Percentiles rank a stretch among this genome's conserved stretches.
These are phyloP conservation scores for Zelleria hepariella DNA, from an alignment of 2,888 invertebrate species.

Conservation along the genomic window DNA sequence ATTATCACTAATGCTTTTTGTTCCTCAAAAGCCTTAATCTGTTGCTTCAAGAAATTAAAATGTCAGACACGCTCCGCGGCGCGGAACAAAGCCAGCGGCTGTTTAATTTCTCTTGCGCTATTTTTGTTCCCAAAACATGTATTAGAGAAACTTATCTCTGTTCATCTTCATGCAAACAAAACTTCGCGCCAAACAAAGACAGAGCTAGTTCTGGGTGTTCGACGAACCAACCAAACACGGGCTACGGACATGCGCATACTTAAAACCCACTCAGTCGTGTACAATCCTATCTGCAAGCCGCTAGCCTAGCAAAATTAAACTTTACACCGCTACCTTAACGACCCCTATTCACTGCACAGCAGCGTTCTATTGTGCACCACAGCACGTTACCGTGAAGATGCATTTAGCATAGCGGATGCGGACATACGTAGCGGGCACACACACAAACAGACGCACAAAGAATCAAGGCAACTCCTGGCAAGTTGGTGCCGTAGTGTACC, in stretches of 20 bases:
- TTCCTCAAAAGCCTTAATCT: not conserved
- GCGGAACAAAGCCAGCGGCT: not conserved
- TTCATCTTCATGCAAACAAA: slow-evolving; percentile 15
- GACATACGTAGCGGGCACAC: slow-evolving; percentile 11
- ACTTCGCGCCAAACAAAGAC: slow-evolving; percentile 55
- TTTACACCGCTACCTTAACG: slow-evolving; percentile 30
- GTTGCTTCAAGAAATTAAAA: not conserved
- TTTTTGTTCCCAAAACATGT: not conserved
- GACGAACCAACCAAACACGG: slow-evolving; percentile 39
- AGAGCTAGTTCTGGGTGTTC: slow-evolving; percentile 57
- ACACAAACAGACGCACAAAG: slow-evolving; percentile 13
- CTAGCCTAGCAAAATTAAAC: slow-evolving; percentile 27
- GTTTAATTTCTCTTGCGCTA: not conserved
- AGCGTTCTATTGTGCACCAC: slow-evolving; percentile 43
- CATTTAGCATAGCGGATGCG: slow-evolving; percentile 18
- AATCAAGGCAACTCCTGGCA: not conserved
- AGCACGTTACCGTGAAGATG: slow-evolving; percentile 36
- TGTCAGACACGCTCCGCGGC: not conserved
- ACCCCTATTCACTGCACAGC: slow-evolving; percentile 21
- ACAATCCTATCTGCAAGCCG: slow-evolving; percentile 28
- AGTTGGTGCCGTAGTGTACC: slow-evolving; percentile 32
- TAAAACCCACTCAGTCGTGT: slow-evolving; percentile 29
- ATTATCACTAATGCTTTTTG: not conserved
- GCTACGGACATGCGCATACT: slow-evolving; percentile 61
- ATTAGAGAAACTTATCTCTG: not conserved